Base-by-base conservation (phyloP, 2,113 vertebrate genomes). In the Mirza zaza region DNA sequence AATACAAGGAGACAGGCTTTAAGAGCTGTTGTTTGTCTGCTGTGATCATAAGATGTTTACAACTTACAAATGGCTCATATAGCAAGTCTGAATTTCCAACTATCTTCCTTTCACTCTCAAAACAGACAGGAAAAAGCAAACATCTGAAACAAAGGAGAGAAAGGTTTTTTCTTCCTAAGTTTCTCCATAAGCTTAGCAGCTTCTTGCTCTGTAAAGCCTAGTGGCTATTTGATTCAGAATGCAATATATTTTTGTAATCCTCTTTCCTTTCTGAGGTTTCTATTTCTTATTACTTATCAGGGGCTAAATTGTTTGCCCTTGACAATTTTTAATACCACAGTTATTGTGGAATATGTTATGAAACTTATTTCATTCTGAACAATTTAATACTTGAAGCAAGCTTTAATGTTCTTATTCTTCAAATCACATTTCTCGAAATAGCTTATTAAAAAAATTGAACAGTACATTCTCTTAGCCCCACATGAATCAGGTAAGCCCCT, bases 381-480 rank as follows among this genome's bases (percentile, higher is more conserved):
- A 88, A 48, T 59, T 96, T 57, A 79, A 34, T 71, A 84, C 7
- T 52, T 3, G 2, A 61, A 95, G 25, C 14, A 73, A 88, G 25
- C 15, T 92, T 90, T 70, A 71, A 55, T 80, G 45, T 18, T 83
- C n/a, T 87, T 61, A 61, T 0, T 42, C 48, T 95, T 96, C 71
- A 94, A 94, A 82, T 73, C 48, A 14, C 48, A 80, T 96, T 67
- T 96, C 81, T 95, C 85, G 96, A 73, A 92, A 92, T 42, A 94
- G 83, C 23, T 34, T 63, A 90, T 90, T 94, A 67, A 90, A 85
- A 71, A 68, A n/a, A 63, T 68, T 27, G 39, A 92, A 87, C 18
- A 87, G 79, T 79, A 81, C 6, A 18, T 65, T 93, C 23, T 85
- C 27, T 39, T 90, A 86, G n/a, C 15, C n/a, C 21, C 50, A 85